Conservation (phyloP, 2,797 vertebrate genomes). For the Psittacula derbiana region DNA sequence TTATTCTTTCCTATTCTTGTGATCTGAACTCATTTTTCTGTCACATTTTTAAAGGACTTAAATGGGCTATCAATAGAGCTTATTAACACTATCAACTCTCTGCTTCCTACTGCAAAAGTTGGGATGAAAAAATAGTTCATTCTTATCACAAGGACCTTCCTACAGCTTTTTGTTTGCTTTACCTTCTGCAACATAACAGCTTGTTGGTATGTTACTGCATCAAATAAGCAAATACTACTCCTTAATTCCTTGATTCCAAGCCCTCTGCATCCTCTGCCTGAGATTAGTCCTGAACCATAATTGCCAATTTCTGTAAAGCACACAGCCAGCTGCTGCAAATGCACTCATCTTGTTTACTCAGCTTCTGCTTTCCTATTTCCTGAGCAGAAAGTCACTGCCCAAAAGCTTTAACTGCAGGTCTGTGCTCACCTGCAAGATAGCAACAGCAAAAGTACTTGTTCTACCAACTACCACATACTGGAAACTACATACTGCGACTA, state of each 20-base stretch:
- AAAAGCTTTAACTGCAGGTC: neutral
- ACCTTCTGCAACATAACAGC: neutral
- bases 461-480: neutral
- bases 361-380: neutral
- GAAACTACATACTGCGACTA: neutral
- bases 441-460: neutral
- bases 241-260: neutral
- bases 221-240: neutral
- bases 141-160: neutral
- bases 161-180: neutral
- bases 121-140: neutral
- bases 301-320: neutral
- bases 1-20: neutral
- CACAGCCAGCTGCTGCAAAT: neutral
- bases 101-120: neutral
- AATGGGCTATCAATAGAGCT: neutral
- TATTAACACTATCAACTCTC: neutral
- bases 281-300: neutral
- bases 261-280: neutral
- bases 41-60: neutral
- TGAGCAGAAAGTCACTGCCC: neutral
- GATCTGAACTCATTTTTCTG: neutral
- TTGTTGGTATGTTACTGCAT: neutral
- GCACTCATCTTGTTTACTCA: neutral
- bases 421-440: neutral